phyloP scores from a whole-genome alignment of 2,888 invertebrate species.

The Scotopteryx bipunctaria region DNA sequence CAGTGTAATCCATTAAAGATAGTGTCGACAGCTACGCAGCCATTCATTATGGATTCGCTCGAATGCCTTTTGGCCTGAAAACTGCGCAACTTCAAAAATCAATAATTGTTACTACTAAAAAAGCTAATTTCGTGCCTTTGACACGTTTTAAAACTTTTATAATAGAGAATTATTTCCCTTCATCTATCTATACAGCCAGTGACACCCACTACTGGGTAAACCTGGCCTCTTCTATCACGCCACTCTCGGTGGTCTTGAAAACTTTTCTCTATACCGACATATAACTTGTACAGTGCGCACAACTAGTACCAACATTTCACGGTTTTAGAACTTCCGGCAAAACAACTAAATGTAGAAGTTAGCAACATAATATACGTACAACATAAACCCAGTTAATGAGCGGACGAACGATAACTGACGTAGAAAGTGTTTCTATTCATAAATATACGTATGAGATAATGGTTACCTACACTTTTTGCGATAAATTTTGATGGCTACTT shows the following conservation, averaged over 20 bases:
- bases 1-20: too few species aligned
- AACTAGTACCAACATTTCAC: constrained; percentile 1
- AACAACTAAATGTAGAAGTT: constrained; percentile 18
- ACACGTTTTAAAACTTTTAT: too few species aligned
- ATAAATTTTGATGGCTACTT: too few species aligned
- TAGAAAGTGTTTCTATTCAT: neutral
- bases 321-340: constrained; percentile 29
- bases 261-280: neutral
- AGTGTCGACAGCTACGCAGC: too few species aligned
- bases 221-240: too few species aligned
- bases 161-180: too few species aligned
- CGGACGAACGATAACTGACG: constrained; percentile 10
- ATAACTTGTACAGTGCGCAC: neutral
- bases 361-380: neutral
- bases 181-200: too few species aligned
- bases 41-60: neutral
- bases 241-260: neutral
- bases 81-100: neutral
- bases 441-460: too few species aligned
- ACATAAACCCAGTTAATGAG: constrained; percentile 16
- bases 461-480: too few species aligned
- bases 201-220: too few species aligned
- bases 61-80: neutral
- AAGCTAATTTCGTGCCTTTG: too few species aligned
- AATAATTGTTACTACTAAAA: too few species aligned